phyloP scores from a whole-genome alignment of 2,113 vertebrate species.

The Hemichromis elongatus region DNA sequence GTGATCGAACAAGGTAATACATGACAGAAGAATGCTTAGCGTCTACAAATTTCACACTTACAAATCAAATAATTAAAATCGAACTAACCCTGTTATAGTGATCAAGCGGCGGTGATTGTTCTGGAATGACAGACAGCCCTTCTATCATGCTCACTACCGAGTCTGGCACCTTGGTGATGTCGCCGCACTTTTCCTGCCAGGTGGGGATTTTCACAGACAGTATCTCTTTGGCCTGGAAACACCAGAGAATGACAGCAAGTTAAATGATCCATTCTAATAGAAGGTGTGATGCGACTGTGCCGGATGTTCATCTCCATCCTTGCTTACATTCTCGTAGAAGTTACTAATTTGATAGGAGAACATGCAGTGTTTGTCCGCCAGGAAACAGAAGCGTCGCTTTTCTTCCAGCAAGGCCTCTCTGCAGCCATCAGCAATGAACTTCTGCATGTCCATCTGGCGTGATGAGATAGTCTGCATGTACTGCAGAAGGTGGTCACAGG shows the following conservation, averaged over 20 bases:
- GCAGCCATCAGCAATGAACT: constrained; percentile 92
- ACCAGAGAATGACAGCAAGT: neutral
- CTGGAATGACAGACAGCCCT: constrained; percentile 76
- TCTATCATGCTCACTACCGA: constrained; percentile 85
- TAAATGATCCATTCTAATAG: neutral
- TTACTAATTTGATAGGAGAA: constrained; percentile 81
- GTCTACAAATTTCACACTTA: neutral
- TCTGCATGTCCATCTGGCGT: constrained; percentile 91
- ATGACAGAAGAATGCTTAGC: neutral
- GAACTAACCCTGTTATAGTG: constrained; percentile 75
- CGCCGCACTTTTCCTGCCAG: constrained; percentile 90
- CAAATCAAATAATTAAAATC: neutral
- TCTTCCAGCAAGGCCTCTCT: constrained; percentile 92
- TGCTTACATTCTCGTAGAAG: constrained; percentile 84
- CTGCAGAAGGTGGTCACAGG: constrained; percentile 63
- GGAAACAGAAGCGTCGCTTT: constrained; percentile 93
- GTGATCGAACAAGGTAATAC: neutral
- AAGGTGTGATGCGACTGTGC: neutral
- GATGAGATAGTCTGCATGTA: constrained; percentile 85
- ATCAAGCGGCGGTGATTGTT: constrained; percentile 77
- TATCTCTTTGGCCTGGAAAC: constrained; percentile 82
- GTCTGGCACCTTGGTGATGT: constrained; percentile 88
- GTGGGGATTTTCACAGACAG: constrained; percentile 79
- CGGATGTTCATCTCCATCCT: neutral
- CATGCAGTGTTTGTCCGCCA: constrained; percentile 95